Evolutionary conservation across 2,888 invertebrate species (phyloP).

Genomic region (Melikaiella ostensackeni): DNA sequence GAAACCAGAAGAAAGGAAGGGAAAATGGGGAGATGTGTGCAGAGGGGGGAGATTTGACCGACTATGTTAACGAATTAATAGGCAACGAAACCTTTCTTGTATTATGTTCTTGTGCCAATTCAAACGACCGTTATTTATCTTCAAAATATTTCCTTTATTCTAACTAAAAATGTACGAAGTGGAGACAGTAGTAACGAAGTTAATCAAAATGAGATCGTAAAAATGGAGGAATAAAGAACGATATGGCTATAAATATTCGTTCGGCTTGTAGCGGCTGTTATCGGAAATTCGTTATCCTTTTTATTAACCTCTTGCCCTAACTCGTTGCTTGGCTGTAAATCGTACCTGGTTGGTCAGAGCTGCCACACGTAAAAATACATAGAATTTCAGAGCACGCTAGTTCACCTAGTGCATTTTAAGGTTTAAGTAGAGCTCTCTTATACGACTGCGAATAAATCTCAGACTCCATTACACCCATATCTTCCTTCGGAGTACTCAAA

Average conservation of each 20-base stretch:
- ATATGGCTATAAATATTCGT: conserved; percentile 3
- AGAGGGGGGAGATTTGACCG: too few species aligned
- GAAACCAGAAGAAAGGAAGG: too few species aligned
- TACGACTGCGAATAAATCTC: conserved; percentile 15
- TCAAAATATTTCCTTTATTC: not conserved
- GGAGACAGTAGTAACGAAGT: not conserved
- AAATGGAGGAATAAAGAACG: not conserved
- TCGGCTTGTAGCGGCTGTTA: conserved; percentile 14
- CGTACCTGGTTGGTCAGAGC: conserved; percentile 13
- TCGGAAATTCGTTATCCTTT: conserved; percentile 14
- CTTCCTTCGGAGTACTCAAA: not conserved
- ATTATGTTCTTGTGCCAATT: too few species aligned
- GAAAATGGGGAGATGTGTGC: too few species aligned
- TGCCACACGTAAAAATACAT: conserved; percentile 29
- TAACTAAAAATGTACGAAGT: not conserved
- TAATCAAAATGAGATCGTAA: not conserved
- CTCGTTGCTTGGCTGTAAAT: conserved; percentile 26
- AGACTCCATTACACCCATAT: conserved; percentile 19
- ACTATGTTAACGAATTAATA: too few species aligned
- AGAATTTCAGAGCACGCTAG: conserved; percentile 13
- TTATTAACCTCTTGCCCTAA: conserved; percentile 14
- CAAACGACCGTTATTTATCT: too few species aligned
- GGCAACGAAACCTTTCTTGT: too few species aligned
- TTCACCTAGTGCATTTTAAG: conserved; percentile 28
- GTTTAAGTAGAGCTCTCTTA: conserved; percentile 12